Conservation (phyloP, 2,113 vertebrate genomes). For the Saccopteryx bilineata region DNA sequence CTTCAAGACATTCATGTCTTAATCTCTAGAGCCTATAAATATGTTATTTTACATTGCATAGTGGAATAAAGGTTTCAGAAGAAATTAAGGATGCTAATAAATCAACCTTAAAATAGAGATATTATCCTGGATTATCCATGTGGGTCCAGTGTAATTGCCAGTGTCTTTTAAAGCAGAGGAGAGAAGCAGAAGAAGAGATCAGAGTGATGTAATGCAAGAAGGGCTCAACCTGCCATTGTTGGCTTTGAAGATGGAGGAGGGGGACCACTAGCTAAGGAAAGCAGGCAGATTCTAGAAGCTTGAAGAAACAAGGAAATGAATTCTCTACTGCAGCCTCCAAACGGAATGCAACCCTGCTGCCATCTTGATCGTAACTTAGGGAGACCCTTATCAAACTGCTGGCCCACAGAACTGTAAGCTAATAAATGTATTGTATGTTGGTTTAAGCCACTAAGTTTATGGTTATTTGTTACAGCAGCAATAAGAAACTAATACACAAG, state of each 20-base stretch:
- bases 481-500: background rate
- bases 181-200: background rate
- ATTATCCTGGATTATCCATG: background rate
- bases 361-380: background rate
- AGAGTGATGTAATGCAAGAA: background rate
- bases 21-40: background rate
- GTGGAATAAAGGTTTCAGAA: background rate
- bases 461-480: background rate
- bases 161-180: background rate
- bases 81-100: background rate
- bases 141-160: background rate
- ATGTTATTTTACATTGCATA: background rate
- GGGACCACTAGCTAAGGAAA: background rate
- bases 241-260: conserved; percentile 32
- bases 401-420: background rate
- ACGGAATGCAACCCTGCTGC: background rate
- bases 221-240: background rate
- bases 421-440: background rate
- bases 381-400: background rate
- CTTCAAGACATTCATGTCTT: background rate
- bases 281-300: background rate
- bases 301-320: background rate
- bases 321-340: background rate
- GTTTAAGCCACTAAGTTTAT: background rate
- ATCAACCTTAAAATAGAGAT: background rate